These are phyloP conservation scores for Laothoe populi DNA, from an alignment of 2,888 invertebrate genomes.

Conservation along the genomic window DNA sequence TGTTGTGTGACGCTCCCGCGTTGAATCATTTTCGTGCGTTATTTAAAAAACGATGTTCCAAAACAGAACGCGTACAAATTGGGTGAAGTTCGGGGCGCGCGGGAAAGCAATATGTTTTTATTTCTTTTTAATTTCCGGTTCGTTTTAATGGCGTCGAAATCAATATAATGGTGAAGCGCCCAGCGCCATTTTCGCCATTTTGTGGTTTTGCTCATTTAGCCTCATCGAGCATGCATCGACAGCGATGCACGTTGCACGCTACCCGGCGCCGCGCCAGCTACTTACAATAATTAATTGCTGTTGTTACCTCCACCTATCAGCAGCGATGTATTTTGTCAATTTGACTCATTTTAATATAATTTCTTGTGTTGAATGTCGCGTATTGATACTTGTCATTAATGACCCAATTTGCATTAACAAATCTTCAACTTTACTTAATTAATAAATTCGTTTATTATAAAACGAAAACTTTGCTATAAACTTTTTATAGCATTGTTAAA, in stretches of 20 bases:
- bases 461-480: neutral
- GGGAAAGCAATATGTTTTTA: constrained; percentile 84
- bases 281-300: constrained; percentile 63
- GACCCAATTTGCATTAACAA: neutral
- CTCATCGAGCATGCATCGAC: constrained; percentile 64
- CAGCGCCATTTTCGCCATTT: constrained; percentile 77
- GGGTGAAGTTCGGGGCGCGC: constrained; percentile 79
- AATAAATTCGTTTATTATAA: neutral
- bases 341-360: constrained; percentile 22
- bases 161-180: constrained; percentile 80
- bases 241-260: constrained; percentile 34
- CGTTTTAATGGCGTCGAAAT: constrained; percentile 83
- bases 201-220: constrained; percentile 82
- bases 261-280: constrained; percentile 30
- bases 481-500: constrained; percentile 1
- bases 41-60: constrained; percentile 64
- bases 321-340: constrained; percentile 17
- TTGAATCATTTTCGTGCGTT: constrained; percentile 52
- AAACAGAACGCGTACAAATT: constrained; percentile 80
- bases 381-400: constrained; percentile 20
- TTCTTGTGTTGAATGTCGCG: constrained; percentile 7
- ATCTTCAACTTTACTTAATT: neutral
- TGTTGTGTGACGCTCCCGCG: constrained; percentile 29
- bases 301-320: constrained; percentile 53
- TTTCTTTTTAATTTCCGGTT: constrained; percentile 84